Evolutionary conservation across 2,797 vertebrate genomes (phyloP).

Genomic region (Chromobotia macracanthus): DNA sequence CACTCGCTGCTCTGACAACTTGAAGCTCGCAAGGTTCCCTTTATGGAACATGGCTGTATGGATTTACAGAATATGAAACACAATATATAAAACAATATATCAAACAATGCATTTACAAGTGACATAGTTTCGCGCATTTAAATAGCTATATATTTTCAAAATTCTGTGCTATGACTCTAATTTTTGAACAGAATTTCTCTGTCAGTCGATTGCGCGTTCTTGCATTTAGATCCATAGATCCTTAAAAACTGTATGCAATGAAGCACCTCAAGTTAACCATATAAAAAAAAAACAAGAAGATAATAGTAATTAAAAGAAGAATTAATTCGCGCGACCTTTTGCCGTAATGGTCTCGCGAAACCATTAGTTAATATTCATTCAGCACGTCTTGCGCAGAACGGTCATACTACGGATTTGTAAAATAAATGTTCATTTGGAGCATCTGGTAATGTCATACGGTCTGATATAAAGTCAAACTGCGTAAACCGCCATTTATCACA

Average conservation of each 20-base stretch:
- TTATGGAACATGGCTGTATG: too few relatives aligned
- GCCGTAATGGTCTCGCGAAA: background rate
- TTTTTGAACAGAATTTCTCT: background rate
- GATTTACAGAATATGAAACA: too few relatives aligned
- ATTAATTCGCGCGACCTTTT: too few relatives aligned
- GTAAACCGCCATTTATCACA: background rate
- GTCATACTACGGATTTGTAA: constrained; percentile 5
- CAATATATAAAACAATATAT: too few relatives aligned
- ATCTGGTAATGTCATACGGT: background rate
- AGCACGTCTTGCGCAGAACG: background rate
- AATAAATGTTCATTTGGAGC: background rate
- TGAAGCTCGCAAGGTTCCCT: too few relatives aligned
- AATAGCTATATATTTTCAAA: too few relatives aligned
- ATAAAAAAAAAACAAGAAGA: background rate
- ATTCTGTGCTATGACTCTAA: too few relatives aligned
- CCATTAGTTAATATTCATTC: background rate
- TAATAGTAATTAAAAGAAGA: too few relatives aligned
- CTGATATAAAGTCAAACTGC: background rate
- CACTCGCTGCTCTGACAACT: too few relatives aligned
- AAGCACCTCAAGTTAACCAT: background rate
- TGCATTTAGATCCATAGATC: background rate
- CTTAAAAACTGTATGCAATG: background rate
- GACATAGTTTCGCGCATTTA: too few relatives aligned
- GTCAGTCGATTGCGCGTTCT: background rate
- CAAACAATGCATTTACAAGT: too few relatives aligned